Evolutionary conservation across 2,113 vertebrate genomes (phyloP).

Genomic region (Podarcis cretensis): DNA sequence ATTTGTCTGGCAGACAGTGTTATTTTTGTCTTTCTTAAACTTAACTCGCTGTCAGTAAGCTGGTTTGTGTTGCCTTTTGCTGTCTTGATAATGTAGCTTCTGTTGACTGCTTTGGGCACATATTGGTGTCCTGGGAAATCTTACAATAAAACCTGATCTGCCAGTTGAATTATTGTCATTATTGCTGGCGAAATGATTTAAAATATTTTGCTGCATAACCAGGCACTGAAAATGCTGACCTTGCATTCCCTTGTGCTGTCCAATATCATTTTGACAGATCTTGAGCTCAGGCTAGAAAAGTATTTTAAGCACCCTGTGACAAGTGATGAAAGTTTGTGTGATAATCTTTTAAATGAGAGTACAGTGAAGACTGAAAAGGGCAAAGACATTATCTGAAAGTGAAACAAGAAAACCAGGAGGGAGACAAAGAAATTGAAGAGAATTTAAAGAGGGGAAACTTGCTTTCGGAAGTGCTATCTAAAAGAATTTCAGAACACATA

Average conservation of each 20-base stretch:
- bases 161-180: constrained; percentile 51
- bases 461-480: too few species aligned
- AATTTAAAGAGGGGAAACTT: too few species aligned
- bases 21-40: constrained; percentile 37
- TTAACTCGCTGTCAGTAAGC: constrained; percentile 13
- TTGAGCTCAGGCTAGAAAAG: constrained; percentile 51
- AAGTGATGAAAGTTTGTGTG: constrained; percentile 36
- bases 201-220: constrained; percentile 67
- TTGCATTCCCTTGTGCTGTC: constrained; percentile 49
- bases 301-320: constrained; percentile 45
- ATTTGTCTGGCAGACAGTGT: constrained; percentile 4
- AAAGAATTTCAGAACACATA: too few species aligned
- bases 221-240: constrained; percentile 51
- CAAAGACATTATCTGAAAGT: not conserved
- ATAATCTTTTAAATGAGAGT: constrained; percentile 38
- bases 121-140: constrained; percentile 51
- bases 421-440: too few species aligned
- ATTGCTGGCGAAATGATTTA: constrained; percentile 57
- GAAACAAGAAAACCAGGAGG: too few species aligned
- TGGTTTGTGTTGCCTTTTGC: constrained; percentile 45
- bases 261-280: constrained; percentile 57
- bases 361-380: not conserved
- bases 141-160: constrained; percentile 65
- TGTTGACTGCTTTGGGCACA: constrained; percentile 63
- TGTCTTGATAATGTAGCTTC: constrained; percentile 48